A percentile compares a stretch with the other conserved stretches of the same genome.
Conservation (phyloP, 37 sponge, comb jelly and placozoan genomes). For the Hormiphora californensis region DNA sequence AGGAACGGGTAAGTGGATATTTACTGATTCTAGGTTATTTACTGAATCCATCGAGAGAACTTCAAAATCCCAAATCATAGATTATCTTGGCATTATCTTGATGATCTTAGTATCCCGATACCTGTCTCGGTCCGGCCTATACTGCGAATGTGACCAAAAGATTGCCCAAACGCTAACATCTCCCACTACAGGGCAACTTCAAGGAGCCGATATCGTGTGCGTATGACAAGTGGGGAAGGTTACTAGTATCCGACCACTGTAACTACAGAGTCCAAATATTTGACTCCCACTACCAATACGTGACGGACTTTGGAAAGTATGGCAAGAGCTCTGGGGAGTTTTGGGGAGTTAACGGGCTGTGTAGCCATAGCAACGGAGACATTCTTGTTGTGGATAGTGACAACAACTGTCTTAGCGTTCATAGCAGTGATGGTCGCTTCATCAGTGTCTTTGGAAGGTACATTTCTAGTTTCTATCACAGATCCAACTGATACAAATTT, state of each 20-base stretch:
- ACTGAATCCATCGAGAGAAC: no score
- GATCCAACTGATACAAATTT: no score
- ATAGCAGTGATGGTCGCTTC: constrained; percentile 13
- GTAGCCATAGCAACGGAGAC: constrained; percentile 38
- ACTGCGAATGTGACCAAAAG: no score
- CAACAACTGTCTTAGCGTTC: constrained; percentile 39
- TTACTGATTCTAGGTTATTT: no score
- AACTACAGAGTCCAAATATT: constrained; percentile 52
- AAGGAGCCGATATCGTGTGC: constrained; percentile 9
- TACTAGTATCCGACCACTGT: constrained; percentile 33
- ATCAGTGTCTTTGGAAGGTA: constrained; percentile 44
- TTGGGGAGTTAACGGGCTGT: constrained; percentile 39
- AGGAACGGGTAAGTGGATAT: background rate
- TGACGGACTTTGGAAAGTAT: constrained; percentile 37
- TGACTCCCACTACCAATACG: constrained; percentile 32
- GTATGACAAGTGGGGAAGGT: constrained; percentile 39
- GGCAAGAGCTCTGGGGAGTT: constrained; percentile 53
- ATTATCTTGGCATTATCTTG: no score
- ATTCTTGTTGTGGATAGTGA: constrained; percentile 49
- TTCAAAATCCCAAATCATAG: no score
- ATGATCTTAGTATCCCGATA: no score
- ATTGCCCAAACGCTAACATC: no score
- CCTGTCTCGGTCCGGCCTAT: no score
- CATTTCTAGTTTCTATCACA: no score
- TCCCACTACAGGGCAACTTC: constrained; percentile 35